Percentiles rank a stretch among this genome's conserved stretches.
Evolutionary conservation across 2,797 vertebrate genomes (phyloP).

Genomic region (Typhlichthys eigenmanni): DNA sequence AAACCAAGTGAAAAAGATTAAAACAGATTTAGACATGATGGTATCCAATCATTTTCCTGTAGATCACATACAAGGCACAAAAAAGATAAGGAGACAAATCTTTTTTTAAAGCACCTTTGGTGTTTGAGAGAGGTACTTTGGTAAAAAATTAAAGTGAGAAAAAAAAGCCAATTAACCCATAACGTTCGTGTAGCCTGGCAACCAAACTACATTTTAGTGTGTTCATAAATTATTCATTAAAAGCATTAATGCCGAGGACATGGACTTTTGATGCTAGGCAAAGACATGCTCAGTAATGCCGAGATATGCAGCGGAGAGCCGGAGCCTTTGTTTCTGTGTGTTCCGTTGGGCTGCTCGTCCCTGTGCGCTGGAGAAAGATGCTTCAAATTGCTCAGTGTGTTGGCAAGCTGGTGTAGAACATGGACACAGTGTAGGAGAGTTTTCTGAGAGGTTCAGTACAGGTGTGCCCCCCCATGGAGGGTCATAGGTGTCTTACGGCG

Average conservation of each 20-base stretch:
- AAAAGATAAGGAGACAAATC: conserved; percentile 79
- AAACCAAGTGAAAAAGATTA: conserved; percentile 5
- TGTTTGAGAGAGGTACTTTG: conserved; percentile 84
- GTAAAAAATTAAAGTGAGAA: conserved; percentile 69
- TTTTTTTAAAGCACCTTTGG: conserved; percentile 88
- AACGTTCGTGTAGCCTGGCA: conserved; percentile 47
- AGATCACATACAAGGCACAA: conserved; percentile 83
- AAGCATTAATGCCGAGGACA: conserved; percentile 55
- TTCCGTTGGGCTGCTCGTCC: conserved; percentile 49
- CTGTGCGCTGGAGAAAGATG: conserved; percentile 48
- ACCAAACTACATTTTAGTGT: conserved; percentile 59
- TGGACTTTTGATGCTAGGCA: conserved; percentile 43
- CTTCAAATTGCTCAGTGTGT: conserved; percentile 71
- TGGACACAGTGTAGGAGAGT: conserved; percentile 97
- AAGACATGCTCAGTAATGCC: conserved; percentile 40
- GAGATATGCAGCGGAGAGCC: conserved; percentile 47
- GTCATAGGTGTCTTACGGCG: conserved; percentile 53
- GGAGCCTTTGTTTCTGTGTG: conserved; percentile 44
- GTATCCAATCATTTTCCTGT: conserved; percentile 71
- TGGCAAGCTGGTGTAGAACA: conserved; percentile 82
- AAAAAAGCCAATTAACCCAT: conserved; percentile 16
- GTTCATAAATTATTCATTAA: conserved; percentile 54
- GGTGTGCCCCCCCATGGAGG: conserved; percentile 54
- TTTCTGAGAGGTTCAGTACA: conserved; percentile 78
- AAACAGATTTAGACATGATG: conserved; percentile 38